Evolutionary conservation across 2,113 vertebrate species (phyloP), one percentile per base, ranked within the genome.

Genomic region (Pterocles orientalis): DNA sequence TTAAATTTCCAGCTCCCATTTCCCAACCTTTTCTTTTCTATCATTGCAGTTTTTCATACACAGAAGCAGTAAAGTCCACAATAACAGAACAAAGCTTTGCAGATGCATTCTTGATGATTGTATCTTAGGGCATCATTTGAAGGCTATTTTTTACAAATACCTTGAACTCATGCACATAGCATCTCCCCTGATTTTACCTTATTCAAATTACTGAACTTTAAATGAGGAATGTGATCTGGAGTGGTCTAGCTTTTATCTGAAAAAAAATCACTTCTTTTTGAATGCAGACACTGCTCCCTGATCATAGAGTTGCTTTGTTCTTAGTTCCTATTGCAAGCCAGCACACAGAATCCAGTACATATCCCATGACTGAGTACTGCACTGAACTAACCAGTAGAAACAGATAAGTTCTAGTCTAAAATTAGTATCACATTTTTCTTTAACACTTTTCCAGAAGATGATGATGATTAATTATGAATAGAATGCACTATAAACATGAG

Each of bases 1-100:
- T 88, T 86, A 85, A n/a, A 82, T 86, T 94, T 77, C 50, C 43
- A 92, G n/a, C 12, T 91, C 45, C 47, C 15, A 34, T 88, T 96
- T 96, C 70, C 90, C 66, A 94, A 50, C 11, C 0, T 53, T 61
- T 88, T 82, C 10, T 3, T 88, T 23, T 64, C 33, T 19, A 57
- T 65, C 45, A 66, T 3, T 39, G 34, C 41, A 84, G 41, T 80
- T 96, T 75, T 51, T 88, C 62, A 43, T 57, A 61, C 21, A 73
- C 7, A 23, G 34, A 87, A 81, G n/a, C 47, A 90, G 34, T 53
- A 56, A 83, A 75, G 21, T 23, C 47, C 36, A 14, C 57, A 92
- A 51, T 29, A 86, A 76, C 45, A 79, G 62, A 87, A 70, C 18
- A 80, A 88, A 84, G 36, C 20, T 78, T 60, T 56, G 31, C 41